Evolutionary conservation across 2,888 invertebrate genomes (phyloP).

Genomic region (Agapostemon virescens): DNA sequence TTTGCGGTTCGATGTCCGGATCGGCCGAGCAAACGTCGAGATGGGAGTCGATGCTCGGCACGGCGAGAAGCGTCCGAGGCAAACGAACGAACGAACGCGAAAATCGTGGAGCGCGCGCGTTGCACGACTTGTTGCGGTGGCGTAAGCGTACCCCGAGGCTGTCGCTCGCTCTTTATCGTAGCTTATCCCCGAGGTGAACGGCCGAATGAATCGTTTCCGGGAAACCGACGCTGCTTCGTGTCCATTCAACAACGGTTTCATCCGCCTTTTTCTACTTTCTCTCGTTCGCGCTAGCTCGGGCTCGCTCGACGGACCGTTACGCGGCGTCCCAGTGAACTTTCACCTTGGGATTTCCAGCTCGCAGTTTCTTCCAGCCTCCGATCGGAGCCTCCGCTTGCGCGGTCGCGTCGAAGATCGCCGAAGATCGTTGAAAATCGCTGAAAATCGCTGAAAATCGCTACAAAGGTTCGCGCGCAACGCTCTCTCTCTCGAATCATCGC

Average conservation of each 20-base stretch:
- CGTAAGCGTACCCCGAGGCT: slow-evolving; percentile 15
- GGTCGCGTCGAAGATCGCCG: background rate
- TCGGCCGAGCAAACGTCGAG: background rate
- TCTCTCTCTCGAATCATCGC: background rate
- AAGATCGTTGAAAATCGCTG: background rate
- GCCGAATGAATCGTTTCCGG: slow-evolving; percentile 44
- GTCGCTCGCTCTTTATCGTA: slow-evolving; percentile 11
- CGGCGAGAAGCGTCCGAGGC: too few species aligned
- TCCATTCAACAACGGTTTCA: slow-evolving; percentile 49
- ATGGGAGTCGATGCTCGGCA: background rate
- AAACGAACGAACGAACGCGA: background rate
- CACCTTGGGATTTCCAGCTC: slow-evolving; percentile 64
- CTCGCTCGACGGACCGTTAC: slow-evolving; percentile 41
- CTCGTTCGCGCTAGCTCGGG: slow-evolving; percentile 40
- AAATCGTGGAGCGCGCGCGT: background rate
- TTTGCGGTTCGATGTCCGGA: background rate
- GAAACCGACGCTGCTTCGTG: slow-evolving; percentile 46
- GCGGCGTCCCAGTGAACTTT: slow-evolving; percentile 66
- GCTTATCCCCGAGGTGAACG: slow-evolving; percentile 44
- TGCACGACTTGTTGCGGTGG: background rate
- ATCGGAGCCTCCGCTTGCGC: background rate
- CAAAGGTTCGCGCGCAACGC: background rate
- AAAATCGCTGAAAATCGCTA: background rate
- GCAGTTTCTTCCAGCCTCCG: slow-evolving; percentile 54
- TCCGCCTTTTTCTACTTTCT: slow-evolving; percentile 68